phyloP scores from a whole-genome alignment of 2,888 invertebrate genomes.

The Odontocolon sp. region DNA sequence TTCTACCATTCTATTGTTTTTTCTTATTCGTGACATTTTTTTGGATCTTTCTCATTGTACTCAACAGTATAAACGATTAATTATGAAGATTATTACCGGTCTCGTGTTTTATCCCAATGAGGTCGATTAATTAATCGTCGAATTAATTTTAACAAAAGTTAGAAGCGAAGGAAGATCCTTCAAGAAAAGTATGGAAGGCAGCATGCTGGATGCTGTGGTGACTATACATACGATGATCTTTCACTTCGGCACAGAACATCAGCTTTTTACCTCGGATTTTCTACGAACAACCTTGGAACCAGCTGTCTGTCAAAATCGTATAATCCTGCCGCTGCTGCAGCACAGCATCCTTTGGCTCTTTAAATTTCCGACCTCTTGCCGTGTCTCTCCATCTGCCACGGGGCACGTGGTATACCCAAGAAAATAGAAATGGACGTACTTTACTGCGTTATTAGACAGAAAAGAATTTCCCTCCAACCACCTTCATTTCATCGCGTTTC shows the following conservation, averaged over 20 bases:
- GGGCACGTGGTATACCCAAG: neutral
- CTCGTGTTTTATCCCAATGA: neutral
- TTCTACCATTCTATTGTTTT: neutral
- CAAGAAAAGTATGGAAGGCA: no score
- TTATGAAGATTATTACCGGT: conserved; percentile 7
- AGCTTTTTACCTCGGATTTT: neutral
- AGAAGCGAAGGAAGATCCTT: neutral
- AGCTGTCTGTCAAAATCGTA: conserved; percentile 54
- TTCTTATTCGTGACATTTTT: neutral
- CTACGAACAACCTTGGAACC: conserved; percentile 31
- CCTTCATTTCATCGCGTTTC: no score
- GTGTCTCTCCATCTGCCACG: conserved; percentile 28
- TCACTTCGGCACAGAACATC: no score
- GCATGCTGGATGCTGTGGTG: no score
- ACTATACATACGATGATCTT: no score
- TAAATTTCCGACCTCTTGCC: conserved; percentile 18
- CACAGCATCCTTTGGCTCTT: conserved; percentile 33
- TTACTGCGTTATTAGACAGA: neutral
- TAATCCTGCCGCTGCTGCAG: conserved; percentile 21
- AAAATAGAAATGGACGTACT: neutral
- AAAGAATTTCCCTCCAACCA: neutral
- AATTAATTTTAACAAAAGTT: neutral
- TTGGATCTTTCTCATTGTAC: neutral
- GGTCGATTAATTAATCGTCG: neutral
- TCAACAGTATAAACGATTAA: conserved; percentile 7